Base-by-base conservation (phyloP, 2,888 invertebrate species). In the Phyllotreta striolata region DNA sequence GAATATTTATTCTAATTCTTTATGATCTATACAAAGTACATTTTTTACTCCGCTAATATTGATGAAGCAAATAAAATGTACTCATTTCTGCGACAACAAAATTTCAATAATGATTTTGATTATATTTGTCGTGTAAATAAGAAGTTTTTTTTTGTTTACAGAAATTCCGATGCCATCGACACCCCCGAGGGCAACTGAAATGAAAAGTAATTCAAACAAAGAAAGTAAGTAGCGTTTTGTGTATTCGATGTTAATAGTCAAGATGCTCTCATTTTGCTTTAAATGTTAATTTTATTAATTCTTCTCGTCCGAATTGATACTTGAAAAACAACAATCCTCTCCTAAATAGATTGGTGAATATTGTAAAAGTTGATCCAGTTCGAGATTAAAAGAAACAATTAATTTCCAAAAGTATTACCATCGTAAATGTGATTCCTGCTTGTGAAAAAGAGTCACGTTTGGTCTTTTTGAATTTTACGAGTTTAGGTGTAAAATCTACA, bases 161-260 rank as follows among this genome's bases (percentile, higher is more conserved):
- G 94, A 93, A 86, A 94, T 94, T 79, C 93, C 92, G 59, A 89
- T 92, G 87, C 93, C 93, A 63, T 93, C 94, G 66, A 90, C 90
- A 63, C 90, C 93, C 68, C 91, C 93, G 66, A 88, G 91, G 85
- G 89, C 92, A 68, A 91, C 90, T 60, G 91, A 91, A 84, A 90
- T 90, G 86, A 89, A 89, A 79, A 90, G 90, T 82, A 88, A 84
- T 75, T 85, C 89, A 52, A 89, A 89, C 79, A 90, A 90, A 87
- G 90, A 91, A 83, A 89, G 91, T 91, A 82, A 89, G 84, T 77
- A 64, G 35, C 14, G 12, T 37, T 10, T 54, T 7, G 39, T 37
- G 14, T 12, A n/a, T 43, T 55, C 14, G 41, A 41, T 34, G 55
- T n/a, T n/a, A 7, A 55, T 24, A 56, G n/a, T 56, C 14, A 35